Conservation (phyloP, 1,140 invertebrate species). For the Drosophila kohkoa region DNA sequence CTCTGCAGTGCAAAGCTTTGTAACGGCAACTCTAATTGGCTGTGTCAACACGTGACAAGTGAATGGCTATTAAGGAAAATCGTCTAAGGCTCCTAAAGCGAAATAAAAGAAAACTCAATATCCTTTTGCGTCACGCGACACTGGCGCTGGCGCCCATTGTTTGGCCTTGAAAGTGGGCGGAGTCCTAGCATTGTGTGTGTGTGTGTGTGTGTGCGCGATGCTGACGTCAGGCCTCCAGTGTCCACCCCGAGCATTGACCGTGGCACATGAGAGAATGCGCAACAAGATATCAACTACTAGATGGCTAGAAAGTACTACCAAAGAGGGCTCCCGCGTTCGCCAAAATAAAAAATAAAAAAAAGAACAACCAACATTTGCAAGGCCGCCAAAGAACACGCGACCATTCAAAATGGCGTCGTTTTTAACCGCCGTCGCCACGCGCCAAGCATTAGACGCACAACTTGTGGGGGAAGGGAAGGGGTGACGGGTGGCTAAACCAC, state of each 20-base stretch:
- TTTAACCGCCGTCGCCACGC: constrained; percentile 67
- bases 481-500: constrained; percentile 25
- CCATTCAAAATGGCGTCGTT: constrained; percentile 61
- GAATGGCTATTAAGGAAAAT: constrained; percentile 44
- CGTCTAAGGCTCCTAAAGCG: constrained; percentile 41
- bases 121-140: constrained; percentile 77
- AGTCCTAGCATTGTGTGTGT: constrained; percentile 30
- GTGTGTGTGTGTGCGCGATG: constrained; percentile 12
- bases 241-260: constrained; percentile 61
- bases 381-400: constrained; percentile 63
- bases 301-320: not conserved
- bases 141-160: constrained; percentile 56
- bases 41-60: constrained; percentile 61
- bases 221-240: constrained; percentile 64
- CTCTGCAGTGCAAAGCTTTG: constrained; percentile 36
- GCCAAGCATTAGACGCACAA: constrained; percentile 50
- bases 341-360: constrained; percentile 14
- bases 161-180: constrained; percentile 65
- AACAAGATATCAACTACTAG: constrained; percentile 65
- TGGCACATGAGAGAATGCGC: constrained; percentile 70
- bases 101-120: constrained; percentile 63
- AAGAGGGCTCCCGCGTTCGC: not conserved
- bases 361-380: constrained; percentile 33
- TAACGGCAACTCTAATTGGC: constrained; percentile 65
- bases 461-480: not conserved